These are phyloP conservation scores for Hirudinaria manillensis DNA, from an alignment of 2,888 invertebrate genomes.

Conservation along the genomic window DNA sequence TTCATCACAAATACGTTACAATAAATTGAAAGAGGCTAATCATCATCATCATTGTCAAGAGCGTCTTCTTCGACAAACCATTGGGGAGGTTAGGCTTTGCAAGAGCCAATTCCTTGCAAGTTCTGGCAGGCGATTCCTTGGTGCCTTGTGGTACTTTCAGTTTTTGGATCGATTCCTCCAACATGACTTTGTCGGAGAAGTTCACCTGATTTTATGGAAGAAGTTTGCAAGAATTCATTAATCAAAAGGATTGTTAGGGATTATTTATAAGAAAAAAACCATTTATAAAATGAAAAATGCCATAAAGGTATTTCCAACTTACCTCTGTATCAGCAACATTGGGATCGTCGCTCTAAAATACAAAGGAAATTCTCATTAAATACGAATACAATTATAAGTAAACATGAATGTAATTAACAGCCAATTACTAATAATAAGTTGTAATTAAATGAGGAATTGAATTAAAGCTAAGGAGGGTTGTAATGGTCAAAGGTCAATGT, in stretches of 20 bases:
- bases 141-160: conserved; percentile 75
- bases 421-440: too few species aligned
- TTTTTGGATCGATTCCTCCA: conserved; percentile 43
- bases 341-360: conserved; percentile 6
- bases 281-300: too few species aligned
- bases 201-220: not conserved
- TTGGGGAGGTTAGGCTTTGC: conserved; percentile 72
- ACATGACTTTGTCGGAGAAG: not conserved
- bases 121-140: conserved; percentile 74
- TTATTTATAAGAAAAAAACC: not conserved
- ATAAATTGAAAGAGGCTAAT: too few species aligned
- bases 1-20: too few species aligned
- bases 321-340: not conserved
- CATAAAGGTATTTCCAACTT: not conserved
- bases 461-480: too few species aligned
- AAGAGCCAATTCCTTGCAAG: conserved; percentile 74
- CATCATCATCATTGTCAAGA: too few species aligned
- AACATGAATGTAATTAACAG: too few species aligned
- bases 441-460: too few species aligned
- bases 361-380: not conserved
- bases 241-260: not conserved
- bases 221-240: not conserved
- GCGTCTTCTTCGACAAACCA: conserved; percentile 57
- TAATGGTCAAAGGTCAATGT: not conserved
- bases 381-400: too few species aligned